Evolutionary conservation across 1,140 invertebrate genomes (phyloP), one percentile per base, ranked within the genome.

Genomic region (Hyposmocoma kahamanoa): DNA sequence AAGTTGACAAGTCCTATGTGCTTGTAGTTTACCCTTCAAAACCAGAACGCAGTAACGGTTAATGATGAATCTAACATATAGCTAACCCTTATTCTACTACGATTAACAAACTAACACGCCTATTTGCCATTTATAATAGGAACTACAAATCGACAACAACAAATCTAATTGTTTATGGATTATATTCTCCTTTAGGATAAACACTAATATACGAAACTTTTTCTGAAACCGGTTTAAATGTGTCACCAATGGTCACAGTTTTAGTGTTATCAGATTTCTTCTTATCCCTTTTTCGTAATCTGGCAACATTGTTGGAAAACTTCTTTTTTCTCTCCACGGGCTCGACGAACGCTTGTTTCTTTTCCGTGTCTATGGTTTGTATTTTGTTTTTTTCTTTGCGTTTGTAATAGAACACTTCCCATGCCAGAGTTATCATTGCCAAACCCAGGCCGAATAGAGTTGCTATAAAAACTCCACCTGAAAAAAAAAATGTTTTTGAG

Each of bases 401-500:
- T 53, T 91, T 91, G 68, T 95, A 93, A 63, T 94, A 95, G 22
- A 95, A 83, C 0, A 96, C 91, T 73, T 96, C 94, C 51, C 91
- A 91, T 0, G 89, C 91, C 9, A 96, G 80, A 0, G 94, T 95
- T 3, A 95, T 67, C 92, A 96, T 94, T 0, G 94, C 94, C 22
- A 96, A 64, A 0, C 91, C 91, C 3, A 96, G 80, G 0, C 95
- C 95, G 66, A 95, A 94, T 0, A 96, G 80, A 0, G 95, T 96
- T 1, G 94, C 94, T 54, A 96, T 96, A 62, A 96, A 97, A 2
- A 97, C 95, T 4, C 95, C 95, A 55, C 95, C 93, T 94, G 67
- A 32, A 83, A 75, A 47, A 13, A 4, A 34, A 34, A 42, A 53
- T 28, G 5, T 6, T 6, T 28, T 6, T 6, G 5, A 28, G 24